Conservation (phyloP, 1,140 invertebrate genomes). For the Caenorhabditis brenneri region DNA sequence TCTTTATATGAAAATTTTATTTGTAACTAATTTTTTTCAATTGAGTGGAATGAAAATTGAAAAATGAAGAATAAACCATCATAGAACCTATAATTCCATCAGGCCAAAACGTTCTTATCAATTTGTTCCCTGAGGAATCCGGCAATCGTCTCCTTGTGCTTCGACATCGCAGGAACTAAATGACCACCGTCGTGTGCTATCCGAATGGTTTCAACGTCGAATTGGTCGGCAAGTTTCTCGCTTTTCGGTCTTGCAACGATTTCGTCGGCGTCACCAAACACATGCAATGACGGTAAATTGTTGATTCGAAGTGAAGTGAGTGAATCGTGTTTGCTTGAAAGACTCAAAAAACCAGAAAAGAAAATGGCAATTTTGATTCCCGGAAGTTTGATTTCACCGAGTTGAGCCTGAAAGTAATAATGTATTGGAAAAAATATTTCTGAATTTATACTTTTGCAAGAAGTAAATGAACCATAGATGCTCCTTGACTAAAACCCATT, state of each 20-base stretch:
- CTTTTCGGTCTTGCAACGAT: conserved; percentile 39
- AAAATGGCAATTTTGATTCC: conserved; percentile 43
- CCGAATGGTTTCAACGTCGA: background rate
- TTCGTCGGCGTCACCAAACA: conserved; percentile 40
- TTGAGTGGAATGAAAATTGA: background rate
- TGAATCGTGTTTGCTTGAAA: conserved; percentile 6
- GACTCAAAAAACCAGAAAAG: conserved; percentile 48
- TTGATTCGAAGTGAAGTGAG: background rate
- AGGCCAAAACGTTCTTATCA: background rate
- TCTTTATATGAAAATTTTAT: background rate
- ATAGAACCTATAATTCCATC: background rate
- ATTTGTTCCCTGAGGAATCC: background rate
- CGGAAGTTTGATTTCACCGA: conserved; percentile 7
- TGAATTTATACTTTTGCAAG: conserved; percentile 8
- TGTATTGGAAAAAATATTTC: background rate
- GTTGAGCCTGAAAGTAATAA: background rate
- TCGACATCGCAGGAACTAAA: conserved; percentile 30
- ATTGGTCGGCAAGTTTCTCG: conserved; percentile 10
- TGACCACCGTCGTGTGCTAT: conserved; percentile 49
- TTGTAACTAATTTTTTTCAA: background rate
- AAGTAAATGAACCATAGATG: conserved; percentile 51
- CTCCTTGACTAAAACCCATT: conserved; percentile 50
- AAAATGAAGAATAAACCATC: background rate
- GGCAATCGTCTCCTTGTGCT: conserved; percentile 1
- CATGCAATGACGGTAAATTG: conserved; percentile 36